Evolutionary conservation across 2,888 invertebrate species (phyloP), one percentile per base, ranked within the genome.

Genomic region (Drosophila nigricruria): DNA sequence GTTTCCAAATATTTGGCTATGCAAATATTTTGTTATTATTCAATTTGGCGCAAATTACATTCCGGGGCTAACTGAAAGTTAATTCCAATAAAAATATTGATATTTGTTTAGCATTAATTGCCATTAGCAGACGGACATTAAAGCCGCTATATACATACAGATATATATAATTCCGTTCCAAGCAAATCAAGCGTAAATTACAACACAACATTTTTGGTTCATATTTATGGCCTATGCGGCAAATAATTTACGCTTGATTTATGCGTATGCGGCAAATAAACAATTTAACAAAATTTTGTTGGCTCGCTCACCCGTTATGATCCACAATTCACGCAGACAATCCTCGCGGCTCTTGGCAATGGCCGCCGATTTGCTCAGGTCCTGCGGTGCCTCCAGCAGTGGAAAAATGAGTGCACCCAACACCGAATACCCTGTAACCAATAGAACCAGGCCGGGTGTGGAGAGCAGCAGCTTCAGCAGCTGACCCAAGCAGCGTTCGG

Each of bases 401-500:
- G 95, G 95, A 92, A 97, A 97, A 77, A 97, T 94, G 79, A 96
- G 93, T 43, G 96, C 96, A 62, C 96, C 96, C 82, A 96, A 93
- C 70, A 96, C 94, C 73, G 96, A 95, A 92, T 97, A 97, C 59
- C 94, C 94, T 68, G 96, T 94, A 77, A 97, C 97, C 65, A 97
- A 93, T 30, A 95, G 93, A 91, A 96, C 95, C 71, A 96, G 93
- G 14, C 96, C 96, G 50, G 93, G 93, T 58, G 93, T 91, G n/a
- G 93, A 93, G 73, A 93, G 90, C 58, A 92, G 67, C 62, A 92
- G 67, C 81, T 92, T 92, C 25, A 92, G 77, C 67, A 91, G 59
- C 45, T 89, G 82, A 59, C 91, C 90, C 49, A 91, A 65, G 68
- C 91, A 92, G 60, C 79, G 82, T 20, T 68, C 57, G 8, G 62